These are phyloP conservation scores for Carlito syrichta DNA, from an alignment of 2,113 vertebrate species.

Conservation along the genomic window DNA sequence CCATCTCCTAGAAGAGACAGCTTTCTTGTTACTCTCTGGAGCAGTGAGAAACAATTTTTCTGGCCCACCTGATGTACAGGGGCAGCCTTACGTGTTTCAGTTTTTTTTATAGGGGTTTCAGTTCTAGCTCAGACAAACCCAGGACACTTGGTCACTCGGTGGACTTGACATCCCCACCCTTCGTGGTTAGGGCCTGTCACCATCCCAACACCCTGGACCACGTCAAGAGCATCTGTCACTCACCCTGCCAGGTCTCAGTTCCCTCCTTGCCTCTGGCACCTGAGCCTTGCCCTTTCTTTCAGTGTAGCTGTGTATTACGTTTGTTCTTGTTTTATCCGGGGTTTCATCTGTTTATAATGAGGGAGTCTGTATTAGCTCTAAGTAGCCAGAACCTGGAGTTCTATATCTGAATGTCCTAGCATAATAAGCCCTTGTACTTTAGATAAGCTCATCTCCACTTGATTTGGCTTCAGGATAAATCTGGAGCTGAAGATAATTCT, in stretches of 20 bases:
- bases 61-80: neutral
- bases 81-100: neutral
- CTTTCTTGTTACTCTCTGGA: neutral
- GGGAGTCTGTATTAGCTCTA: neutral
- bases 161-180: neutral
- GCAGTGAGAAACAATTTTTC: neutral
- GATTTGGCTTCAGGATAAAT: neutral
- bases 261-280: neutral
- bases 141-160: neutral
- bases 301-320: fast-evolving
- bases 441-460: neutral
- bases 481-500: neutral
- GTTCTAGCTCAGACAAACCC: no score
- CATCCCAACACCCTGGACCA: neutral
- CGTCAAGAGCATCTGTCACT: neutral
- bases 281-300: neutral
- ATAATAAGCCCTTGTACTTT: neutral
- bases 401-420: neutral
- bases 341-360: neutral
- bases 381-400: neutral
- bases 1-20: neutral
- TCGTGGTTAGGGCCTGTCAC: neutral
- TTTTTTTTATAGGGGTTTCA: neutral
- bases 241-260: fast-evolving
- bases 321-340: neutral